Evolutionary conservation across 2,888 invertebrate genomes (phyloP).

Genomic region (Cantharis rufa): DNA sequence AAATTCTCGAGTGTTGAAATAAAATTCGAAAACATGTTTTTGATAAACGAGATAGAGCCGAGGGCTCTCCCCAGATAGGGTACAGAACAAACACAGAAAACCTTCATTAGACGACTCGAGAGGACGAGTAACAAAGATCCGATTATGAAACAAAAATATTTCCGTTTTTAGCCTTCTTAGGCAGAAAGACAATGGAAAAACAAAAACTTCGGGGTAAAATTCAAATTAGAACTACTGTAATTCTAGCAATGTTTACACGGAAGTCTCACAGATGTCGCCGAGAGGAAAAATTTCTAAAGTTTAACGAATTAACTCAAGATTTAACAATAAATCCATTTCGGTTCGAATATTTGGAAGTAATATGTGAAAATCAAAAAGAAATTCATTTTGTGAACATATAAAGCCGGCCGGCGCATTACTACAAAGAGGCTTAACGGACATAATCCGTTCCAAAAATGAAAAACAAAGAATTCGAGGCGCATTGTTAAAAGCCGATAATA

Average conservation of each 20-base stretch:
- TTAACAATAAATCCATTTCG: neutral
- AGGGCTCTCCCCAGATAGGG: neutral
- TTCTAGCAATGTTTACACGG: neutral
- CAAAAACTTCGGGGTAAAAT: neutral
- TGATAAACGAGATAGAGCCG: neutral
- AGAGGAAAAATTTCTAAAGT: neutral
- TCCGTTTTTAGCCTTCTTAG: neutral
- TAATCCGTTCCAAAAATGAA: neutral
- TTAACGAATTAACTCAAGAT: neutral
- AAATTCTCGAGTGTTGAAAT: neutral
- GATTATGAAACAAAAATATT: neutral
- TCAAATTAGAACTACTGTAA: neutral
- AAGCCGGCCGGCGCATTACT: neutral
- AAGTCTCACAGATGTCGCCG: neutral
- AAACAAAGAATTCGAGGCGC: neutral
- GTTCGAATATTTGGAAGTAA: neutral
- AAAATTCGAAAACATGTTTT: neutral
- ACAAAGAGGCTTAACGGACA: neutral
- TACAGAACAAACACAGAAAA: neutral
- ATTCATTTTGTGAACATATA: neutral
- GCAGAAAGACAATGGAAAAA: neutral
- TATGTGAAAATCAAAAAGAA: neutral
- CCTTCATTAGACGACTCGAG: neutral
- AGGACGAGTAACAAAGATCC: neutral
- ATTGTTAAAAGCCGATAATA: neutral